Conservation (phyloP, 2,888 invertebrate genomes). For the Ferdinandea cuprea region DNA sequence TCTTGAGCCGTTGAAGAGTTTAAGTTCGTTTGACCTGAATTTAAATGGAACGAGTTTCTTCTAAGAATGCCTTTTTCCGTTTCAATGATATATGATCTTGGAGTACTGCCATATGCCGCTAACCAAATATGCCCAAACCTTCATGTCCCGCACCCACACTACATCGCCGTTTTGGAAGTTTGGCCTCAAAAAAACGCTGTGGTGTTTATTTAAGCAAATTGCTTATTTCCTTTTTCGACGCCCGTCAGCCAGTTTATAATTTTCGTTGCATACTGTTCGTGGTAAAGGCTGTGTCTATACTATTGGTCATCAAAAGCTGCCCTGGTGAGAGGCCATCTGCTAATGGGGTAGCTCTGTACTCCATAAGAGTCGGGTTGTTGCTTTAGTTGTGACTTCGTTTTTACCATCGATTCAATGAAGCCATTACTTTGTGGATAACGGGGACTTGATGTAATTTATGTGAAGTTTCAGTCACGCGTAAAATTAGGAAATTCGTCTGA, state of each 20-base stretch:
- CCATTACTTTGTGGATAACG: too few species aligned
- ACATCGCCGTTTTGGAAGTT: slow-evolving; percentile 16
- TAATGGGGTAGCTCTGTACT: slow-evolving; percentile 25
- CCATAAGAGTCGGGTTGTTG: slow-evolving; percentile 13
- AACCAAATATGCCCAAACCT: slow-evolving; percentile 1
- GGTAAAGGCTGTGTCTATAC: background rate
- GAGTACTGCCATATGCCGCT: background rate
- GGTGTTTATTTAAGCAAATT: slow-evolving; percentile 2
- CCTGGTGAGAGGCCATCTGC: slow-evolving; percentile 35
- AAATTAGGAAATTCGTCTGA: slow-evolving; percentile 19
- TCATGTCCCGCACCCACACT: slow-evolving; percentile 16
- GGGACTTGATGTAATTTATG: slow-evolving; percentile 15
- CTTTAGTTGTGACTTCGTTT: slow-evolving; percentile 9
- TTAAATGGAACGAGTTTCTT: too few species aligned
- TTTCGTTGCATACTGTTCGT: background rate
- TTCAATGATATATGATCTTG: slow-evolving; percentile 12
- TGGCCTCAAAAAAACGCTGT: slow-evolving; percentile 10
- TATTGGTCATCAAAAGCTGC: slow-evolving; percentile 28
- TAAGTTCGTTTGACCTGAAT: background rate
- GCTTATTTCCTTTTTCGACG: slow-evolving; percentile 2
- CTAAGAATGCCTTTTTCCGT: background rate
- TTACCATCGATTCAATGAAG: too few species aligned
- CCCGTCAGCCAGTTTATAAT: background rate
- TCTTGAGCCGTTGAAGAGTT: background rate
- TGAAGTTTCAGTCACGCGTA: slow-evolving; percentile 7